Base-by-base conservation (phyloP, 2,113 vertebrate species). In the Bujurquina vittata region DNA sequence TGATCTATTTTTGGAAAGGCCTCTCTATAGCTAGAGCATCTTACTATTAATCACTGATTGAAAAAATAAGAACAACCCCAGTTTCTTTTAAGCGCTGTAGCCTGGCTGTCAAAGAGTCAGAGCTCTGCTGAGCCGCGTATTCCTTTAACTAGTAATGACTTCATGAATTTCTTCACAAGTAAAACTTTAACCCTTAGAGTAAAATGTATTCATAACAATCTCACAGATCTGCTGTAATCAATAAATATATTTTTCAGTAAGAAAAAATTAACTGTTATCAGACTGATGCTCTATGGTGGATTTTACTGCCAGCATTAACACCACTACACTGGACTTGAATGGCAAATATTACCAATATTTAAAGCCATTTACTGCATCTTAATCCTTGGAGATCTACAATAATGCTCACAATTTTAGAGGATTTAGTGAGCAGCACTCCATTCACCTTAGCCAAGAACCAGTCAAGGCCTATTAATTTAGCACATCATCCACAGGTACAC, bases 361-460 rank as follows among this genome's bases (percentile, higher is more conserved):
- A 61, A 61, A 46, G 59, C 10, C 63, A 59, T 62, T 77, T 61
- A 73, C 79, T 63, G 58, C 74, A 20, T 60, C 58, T n/a, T 80
- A 78, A 73, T 29, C 62, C 55, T 79, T 56, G 54, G 60, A 65
- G 80, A 29, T 73, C 77, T 74, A 29, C 86, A 81, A 23, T 82
- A 73, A 82, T 79, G 69, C 67, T 52, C 5, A 10, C 67, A 55
- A 76, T 82, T 69, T 75, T 7, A 43, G 10, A 37, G 22, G 81
- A 84, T 81, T 84, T 84, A 79, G 43, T 49, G 29, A 35, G 65
- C 22, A 59, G 56, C 58, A 29, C 23, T 26, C 52, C 62, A n/a
- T 23, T 75, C 58, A 31, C 58, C n/a, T 26, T 43, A 72, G 26
- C 46, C 26, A 54, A 72, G 46, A 54, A 52, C 23, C 29, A 65